Base-by-base conservation (phyloP, 1,140 invertebrate genomes). In the Bombus fervidus region DNA sequence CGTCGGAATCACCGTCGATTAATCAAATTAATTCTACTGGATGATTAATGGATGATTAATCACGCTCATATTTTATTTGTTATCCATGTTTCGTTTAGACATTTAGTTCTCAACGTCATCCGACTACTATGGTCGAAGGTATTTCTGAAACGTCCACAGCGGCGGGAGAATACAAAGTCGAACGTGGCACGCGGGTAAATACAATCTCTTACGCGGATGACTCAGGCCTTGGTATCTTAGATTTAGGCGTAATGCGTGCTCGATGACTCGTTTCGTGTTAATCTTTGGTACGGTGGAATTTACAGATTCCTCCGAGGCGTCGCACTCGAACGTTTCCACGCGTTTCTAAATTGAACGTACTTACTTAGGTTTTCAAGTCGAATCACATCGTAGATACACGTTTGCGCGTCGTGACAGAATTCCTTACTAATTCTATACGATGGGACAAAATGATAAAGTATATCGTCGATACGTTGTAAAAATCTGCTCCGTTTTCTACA, bases 251-350 rank as follows among this genome's bases (percentile, higher is more conserved):
- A 91, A 92, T 88, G 88, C 87, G 86, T 87, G 86, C 78, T 86
- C 91, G 89, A 92, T 89, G 91, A 92, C 86, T 89, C 87, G 85
- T 74, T 79, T 83, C 86, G 87, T 78, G 88, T 90, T 86, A 91
- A 92, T 92, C 88, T 87, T 83, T 71, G 68, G 86, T 59, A 81
- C 37, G 64, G 1, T 71, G 62, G 62, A 64, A 74, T 75, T 15
- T 62, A 74, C 59, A 79, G 84, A 74, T 59, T 68, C 84, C 62
- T 53, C 9, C 31, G 10, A 62, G 25, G 41, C 34, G 78, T 81
- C 28, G 43, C 34, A 37, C 1, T 31, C 18, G 53, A 83, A 77
- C 31, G 28, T 13, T 39, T 6, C 31, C 53, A 9, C 15, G 31
- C n/a, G n/a, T 37, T 22, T 4, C 6, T 83, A 10, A 81, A 74